A percentile compares a stretch with the other conserved stretches of the same genome.
phyloP scores from a whole-genome alignment of 1,140 invertebrate genomes.

The Heterodera carotae region DNA sequence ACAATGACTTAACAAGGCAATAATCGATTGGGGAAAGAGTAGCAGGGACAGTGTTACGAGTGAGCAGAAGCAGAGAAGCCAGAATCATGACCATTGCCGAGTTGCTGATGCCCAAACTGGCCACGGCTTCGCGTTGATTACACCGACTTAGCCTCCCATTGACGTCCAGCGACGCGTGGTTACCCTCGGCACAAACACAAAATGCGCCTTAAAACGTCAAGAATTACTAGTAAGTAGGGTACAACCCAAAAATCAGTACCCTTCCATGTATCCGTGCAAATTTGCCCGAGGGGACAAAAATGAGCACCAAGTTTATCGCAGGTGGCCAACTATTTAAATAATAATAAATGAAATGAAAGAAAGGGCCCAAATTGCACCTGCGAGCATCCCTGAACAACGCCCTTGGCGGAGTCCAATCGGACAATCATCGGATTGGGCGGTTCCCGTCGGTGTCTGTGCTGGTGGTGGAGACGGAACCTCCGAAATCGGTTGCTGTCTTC shows the following conservation, averaged over 20 bases:
- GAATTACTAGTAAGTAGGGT: no score
- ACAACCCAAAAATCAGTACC: constrained; percentile 33
- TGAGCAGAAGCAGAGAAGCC: constrained; percentile 46
- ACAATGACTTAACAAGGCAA: constrained; percentile 45
- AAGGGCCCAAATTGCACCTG: constrained; percentile 20
- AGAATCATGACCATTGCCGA: constrained; percentile 58
- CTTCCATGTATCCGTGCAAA: constrained; percentile 63
- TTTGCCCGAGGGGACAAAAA: constrained; percentile 53
- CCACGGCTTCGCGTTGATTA: constrained; percentile 54
- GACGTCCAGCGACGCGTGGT: constrained; percentile 43
- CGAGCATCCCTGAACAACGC: constrained; percentile 38
- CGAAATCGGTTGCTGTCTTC: constrained; percentile 17
- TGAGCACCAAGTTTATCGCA: constrained; percentile 46
- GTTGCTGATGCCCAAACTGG: constrained; percentile 52
- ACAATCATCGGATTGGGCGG: constrained; percentile 14
- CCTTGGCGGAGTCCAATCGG: constrained; percentile 17
- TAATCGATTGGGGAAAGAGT: background rate
- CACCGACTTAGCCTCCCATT: constrained; percentile 59
- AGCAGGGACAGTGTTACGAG: no score
- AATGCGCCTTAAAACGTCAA: constrained; percentile 37
- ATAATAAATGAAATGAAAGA: background rate
- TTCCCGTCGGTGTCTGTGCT: constrained; percentile 21
- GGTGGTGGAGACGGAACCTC: background rate
- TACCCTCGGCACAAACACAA: constrained; percentile 59
- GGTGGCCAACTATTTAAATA: constrained; percentile 33